phyloP scores from a whole-genome alignment of 2,113 vertebrate species.

The Crotalus horridus region DNA sequence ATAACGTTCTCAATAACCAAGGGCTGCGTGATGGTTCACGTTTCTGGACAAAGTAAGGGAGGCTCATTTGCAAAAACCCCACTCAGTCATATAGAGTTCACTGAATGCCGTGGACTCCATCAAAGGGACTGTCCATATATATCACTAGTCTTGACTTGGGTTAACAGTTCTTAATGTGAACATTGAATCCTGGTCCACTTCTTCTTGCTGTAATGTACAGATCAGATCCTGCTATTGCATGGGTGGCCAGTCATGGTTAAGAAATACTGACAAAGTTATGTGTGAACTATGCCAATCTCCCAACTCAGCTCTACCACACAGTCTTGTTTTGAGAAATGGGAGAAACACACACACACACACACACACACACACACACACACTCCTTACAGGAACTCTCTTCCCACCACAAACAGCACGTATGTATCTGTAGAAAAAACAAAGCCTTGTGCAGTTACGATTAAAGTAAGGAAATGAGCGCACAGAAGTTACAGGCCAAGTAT shows the following conservation, averaged over 20 bases:
- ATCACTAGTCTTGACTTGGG: neutral
- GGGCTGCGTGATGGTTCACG: neutral
- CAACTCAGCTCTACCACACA: too few relatives aligned
- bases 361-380: too few relatives aligned
- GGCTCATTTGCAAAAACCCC: too few relatives aligned
- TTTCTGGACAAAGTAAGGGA: neutral
- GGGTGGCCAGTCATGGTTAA: neutral
- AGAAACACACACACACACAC: neutral
- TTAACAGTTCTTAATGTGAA: neutral
- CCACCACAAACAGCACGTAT: neutral
- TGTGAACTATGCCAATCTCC: neutral
- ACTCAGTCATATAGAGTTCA: neutral
- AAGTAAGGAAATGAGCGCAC: neutral
- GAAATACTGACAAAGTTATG: neutral
- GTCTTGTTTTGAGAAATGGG: neutral
- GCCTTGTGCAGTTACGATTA: neutral
- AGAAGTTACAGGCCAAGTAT: neutral
- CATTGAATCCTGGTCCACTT: neutral
- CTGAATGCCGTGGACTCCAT: neutral
- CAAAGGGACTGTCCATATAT: neutral
- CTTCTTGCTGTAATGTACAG: neutral
- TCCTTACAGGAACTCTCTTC: neutral
- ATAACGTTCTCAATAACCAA: neutral
- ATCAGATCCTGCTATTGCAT: neutral
- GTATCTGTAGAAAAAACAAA: neutral